Percentiles rank a stretch among this genome's conserved stretches.
Conservation (phyloP, 2,888 invertebrate genomes). For the Tubulanus polymorphus region DNA sequence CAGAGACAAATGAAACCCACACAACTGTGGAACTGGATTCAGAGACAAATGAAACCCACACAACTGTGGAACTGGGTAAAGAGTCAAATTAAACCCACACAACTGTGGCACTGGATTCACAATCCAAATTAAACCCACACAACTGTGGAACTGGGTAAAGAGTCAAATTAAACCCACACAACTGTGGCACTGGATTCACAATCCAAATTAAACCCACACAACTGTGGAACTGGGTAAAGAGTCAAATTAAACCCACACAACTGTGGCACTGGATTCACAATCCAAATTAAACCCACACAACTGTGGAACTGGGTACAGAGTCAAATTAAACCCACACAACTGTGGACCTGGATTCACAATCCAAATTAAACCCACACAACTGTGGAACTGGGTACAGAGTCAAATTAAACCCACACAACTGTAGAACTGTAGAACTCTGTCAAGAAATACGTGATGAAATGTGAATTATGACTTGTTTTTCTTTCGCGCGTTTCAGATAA, state of each 20-base stretch:
- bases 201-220: no score
- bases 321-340: not conserved
- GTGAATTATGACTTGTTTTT: not conserved
- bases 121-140: no score
- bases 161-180: not conserved
- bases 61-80: not conserved
- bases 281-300: no score
- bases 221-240: not conserved
- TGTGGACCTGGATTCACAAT: no score
- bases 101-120: no score
- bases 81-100: not conserved
- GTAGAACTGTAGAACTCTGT: no score
- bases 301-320: not conserved
- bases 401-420: not conserved
- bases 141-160: not conserved
- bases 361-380: no score
- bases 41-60: no score
- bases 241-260: not conserved
- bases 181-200: no score
- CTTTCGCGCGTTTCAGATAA: not conserved
- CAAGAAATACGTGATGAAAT: no score
- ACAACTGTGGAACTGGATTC: not conserved
- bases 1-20: not conserved
- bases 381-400: not conserved
- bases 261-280: no score